Evolutionary conservation across 1,140 invertebrate genomes (phyloP).

Genomic region (Calliopsis andreniformis): DNA sequence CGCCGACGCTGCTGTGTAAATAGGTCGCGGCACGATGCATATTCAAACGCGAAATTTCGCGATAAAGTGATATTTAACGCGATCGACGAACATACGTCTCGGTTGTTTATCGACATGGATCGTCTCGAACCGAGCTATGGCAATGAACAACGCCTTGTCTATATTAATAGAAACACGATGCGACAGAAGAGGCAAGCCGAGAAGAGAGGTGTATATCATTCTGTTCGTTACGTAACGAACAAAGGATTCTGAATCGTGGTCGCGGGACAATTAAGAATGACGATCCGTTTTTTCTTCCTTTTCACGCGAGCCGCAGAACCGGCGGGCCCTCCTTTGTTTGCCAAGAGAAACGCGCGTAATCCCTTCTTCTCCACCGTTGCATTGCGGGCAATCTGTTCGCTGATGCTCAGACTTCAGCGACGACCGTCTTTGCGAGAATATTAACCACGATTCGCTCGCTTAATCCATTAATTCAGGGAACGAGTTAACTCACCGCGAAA

Average conservation of each 20-base stretch:
- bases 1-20: background rate
- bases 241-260: conserved; percentile 7
- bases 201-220: background rate
- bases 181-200: conserved; percentile 9
- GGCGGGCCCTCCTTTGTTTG: background rate
- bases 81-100: background rate
- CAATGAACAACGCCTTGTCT: conserved; percentile 6
- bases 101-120: background rate
- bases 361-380: background rate
- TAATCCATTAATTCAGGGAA: too few species aligned
- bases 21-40: background rate
- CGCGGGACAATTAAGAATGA: conserved; percentile 11
- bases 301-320: background rate
- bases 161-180: conserved; percentile 1
- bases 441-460: too few species aligned
- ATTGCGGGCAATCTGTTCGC: background rate
- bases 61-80: conserved; percentile 29
- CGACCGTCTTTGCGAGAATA: too few species aligned
- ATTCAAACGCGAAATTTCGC: background rate
- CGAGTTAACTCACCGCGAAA: too few species aligned
- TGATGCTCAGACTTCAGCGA: background rate
- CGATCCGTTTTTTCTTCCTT: conserved; percentile 5
- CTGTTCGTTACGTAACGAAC: conserved; percentile 8
- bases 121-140: background rate
- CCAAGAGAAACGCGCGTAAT: background rate